Conservation (phyloP, 2,113 vertebrate species). For the Bathybates hornii region DNA sequence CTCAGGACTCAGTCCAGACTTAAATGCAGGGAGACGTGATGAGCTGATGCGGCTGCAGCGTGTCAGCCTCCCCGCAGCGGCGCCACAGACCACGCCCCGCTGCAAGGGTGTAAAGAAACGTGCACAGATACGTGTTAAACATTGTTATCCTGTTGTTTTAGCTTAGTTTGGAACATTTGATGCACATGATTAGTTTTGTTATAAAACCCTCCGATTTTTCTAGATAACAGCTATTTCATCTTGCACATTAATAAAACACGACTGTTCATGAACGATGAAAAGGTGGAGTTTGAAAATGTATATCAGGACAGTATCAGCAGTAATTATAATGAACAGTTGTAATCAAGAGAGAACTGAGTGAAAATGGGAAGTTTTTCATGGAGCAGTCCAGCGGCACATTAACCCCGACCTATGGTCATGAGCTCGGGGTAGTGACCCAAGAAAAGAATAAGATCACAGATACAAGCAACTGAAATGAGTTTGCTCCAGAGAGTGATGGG, state of each 20-base stretch:
- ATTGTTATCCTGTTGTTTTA: neutral
- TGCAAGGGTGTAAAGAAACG: neutral
- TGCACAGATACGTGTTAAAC: neutral
- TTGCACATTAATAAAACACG: neutral
- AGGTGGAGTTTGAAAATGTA: neutral
- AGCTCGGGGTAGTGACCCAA: neutral
- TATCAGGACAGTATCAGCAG: neutral
- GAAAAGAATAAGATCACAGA: neutral
- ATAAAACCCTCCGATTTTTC: rapidly evolving
- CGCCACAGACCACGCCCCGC: neutral
- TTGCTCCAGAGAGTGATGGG: neutral
- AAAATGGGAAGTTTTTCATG: neutral
- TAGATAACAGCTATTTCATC: neutral
- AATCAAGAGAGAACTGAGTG: neutral
- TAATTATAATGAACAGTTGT: too few relatives aligned
- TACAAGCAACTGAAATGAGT: neutral
- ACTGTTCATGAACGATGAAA: neutral
- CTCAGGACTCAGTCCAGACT: neutral
- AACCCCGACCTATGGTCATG: neutral
- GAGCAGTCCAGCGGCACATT: neutral
- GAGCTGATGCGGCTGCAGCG: neutral
- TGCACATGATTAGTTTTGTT: neutral
- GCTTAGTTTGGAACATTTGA: neutral
- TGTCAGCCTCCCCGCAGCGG: neutral
- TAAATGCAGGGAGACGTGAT: neutral